Evolutionary conservation across 2,113 vertebrate genomes (phyloP).

Genomic region (Hippocampus guttulatus): DNA sequence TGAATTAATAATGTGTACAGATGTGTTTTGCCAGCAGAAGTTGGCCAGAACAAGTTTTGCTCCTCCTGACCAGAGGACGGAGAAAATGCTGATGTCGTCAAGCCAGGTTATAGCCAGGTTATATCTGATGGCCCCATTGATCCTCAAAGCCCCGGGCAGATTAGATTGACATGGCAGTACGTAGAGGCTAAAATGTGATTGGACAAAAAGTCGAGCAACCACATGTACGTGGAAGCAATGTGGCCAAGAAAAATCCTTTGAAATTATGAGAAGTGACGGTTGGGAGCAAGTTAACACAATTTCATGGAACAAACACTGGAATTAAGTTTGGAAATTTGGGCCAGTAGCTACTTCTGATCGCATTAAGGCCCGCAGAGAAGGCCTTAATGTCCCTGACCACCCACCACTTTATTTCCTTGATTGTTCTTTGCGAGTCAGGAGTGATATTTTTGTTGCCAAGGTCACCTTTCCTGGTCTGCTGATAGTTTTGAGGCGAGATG

Average conservation of each 20-base stretch:
- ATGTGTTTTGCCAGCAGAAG: too few species aligned
- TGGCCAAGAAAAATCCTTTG: not conserved
- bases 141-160: too few species aligned
- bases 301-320: not conserved
- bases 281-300: not conserved
- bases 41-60: too few species aligned
- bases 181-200: too few species aligned
- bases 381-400: not conserved
- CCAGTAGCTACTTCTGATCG: not conserved
- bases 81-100: too few species aligned
- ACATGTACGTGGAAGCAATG: too few species aligned
- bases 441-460: constrained; percentile 30
- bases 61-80: too few species aligned
- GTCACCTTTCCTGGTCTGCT: constrained; percentile 56
- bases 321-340: not conserved
- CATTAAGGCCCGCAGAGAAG: not conserved
- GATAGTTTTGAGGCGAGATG: constrained; percentile 39
- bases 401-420: not conserved
- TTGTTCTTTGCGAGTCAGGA: not conserved
- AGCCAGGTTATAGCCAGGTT: too few species aligned
- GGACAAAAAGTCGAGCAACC: not conserved
- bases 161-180: too few species aligned
- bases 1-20: too few species aligned
- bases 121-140: too few species aligned
- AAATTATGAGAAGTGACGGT: too few species aligned